Conservation (phyloP, 2,888 invertebrate genomes). For the Lottia gigantea region DNA sequence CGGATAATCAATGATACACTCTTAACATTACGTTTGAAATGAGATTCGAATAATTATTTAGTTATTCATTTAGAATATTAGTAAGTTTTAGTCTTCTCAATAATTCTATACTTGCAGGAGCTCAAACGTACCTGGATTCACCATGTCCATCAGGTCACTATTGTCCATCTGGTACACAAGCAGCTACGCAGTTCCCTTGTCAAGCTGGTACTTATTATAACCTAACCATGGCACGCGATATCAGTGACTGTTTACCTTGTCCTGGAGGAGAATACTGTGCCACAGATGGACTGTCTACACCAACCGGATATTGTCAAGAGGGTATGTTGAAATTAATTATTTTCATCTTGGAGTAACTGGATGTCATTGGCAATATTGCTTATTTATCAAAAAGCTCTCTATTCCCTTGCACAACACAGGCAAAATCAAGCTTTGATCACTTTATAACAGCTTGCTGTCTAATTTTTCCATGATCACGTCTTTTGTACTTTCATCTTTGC, state of each 20-base stretch:
- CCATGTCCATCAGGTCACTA: conserved; percentile 61
- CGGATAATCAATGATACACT: too few species aligned
- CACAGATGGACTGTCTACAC: conserved; percentile 45
- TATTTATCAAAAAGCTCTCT: too few species aligned
- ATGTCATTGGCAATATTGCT: too few species aligned
- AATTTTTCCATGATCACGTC: not conserved
- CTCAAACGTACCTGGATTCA: conserved; percentile 46
- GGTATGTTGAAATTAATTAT: conserved; percentile 37
- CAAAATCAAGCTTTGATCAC: too few species aligned
- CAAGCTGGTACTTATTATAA: conserved; percentile 61
- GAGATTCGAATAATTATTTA: too few species aligned
- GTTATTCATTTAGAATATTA: not conserved
- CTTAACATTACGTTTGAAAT: too few species aligned
- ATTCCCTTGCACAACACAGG: too few species aligned
- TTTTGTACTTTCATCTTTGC: not conserved
- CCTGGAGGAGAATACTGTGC: conserved; percentile 62
- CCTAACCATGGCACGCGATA: conserved; percentile 46
- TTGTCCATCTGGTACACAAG: conserved; percentile 57
- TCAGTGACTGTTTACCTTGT: conserved; percentile 59
- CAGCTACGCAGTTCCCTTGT: conserved; percentile 53
- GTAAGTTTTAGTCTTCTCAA: not conserved
- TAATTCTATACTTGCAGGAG: conserved; percentile 40
- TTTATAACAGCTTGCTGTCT: too few species aligned
- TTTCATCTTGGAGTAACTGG: not conserved
- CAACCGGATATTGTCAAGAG: conserved; percentile 55